phyloP scores from a whole-genome alignment of 2,888 invertebrate species.

The Octonoba sinensis region DNA sequence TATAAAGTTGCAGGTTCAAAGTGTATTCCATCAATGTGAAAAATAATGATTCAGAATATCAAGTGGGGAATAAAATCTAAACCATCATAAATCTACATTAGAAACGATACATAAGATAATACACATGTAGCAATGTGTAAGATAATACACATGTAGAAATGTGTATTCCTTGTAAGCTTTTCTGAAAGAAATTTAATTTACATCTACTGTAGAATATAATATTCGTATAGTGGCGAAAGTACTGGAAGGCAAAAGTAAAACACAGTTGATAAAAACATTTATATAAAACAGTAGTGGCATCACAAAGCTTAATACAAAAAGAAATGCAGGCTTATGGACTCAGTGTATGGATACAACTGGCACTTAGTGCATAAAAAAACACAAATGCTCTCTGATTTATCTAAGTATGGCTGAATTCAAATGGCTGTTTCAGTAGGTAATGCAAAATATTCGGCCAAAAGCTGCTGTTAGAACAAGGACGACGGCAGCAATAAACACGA shows the following conservation, averaged over 20 bases:
- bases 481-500: constrained; percentile 43
- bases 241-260: neutral
- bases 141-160: too few relatives aligned
- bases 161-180: too few relatives aligned
- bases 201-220: neutral
- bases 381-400: constrained; percentile 24
- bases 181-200: too few relatives aligned
- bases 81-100: too few relatives aligned
- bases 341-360: constrained; percentile 3
- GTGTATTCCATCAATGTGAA: too few relatives aligned
- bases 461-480: constrained; percentile 54
- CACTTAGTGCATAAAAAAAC: constrained; percentile 35
- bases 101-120: too few relatives aligned
- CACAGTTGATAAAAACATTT: neutral
- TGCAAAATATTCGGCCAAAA: constrained; percentile 60
- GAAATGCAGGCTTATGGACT: neutral
- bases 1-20: too few relatives aligned
- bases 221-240: neutral
- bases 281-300: neutral
- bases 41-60: too few relatives aligned
- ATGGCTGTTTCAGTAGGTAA: constrained; percentile 43
- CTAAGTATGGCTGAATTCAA: constrained; percentile 55
- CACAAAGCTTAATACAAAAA: neutral
- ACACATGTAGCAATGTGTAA: too few relatives aligned
- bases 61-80: too few relatives aligned